Percentiles rank a stretch among this genome's conserved stretches.
Conservation (phyloP, 2,888 invertebrate genomes). For the Andrena chrysosceles region DNA sequence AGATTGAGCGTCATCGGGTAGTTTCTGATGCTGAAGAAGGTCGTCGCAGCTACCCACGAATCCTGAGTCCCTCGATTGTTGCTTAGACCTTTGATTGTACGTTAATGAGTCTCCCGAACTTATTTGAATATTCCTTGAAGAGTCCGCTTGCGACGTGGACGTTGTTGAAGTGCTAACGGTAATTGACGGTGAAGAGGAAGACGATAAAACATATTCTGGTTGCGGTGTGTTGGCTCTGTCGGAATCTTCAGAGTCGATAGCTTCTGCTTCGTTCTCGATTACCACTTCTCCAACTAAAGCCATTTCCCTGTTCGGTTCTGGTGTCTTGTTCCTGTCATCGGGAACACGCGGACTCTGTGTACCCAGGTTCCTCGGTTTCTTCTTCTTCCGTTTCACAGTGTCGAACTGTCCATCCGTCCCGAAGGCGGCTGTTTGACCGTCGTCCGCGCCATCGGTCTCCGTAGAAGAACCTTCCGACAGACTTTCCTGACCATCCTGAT, state of each 20-base stretch:
- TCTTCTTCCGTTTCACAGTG: slow-evolving; percentile 93
- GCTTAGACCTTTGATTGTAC: slow-evolving; percentile 87
- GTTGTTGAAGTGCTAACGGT: slow-evolving; percentile 27
- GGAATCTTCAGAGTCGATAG: slow-evolving; percentile 85
- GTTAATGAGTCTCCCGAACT: slow-evolving; percentile 72
- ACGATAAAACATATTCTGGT: slow-evolving; percentile 85
- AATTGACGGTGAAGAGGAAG: slow-evolving; percentile 58
- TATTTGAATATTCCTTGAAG: slow-evolving; percentile 65
- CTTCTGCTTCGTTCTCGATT: slow-evolving; percentile 87
- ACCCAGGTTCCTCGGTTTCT: slow-evolving; percentile 87
- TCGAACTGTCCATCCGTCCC: slow-evolving; percentile 93
- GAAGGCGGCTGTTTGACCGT: slow-evolving; percentile 85
- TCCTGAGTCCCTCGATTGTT: slow-evolving; percentile 94
- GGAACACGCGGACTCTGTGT: slow-evolving; percentile 83
- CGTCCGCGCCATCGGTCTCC: slow-evolving; percentile 91
- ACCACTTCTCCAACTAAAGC: slow-evolving; percentile 86
- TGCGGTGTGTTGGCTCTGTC: slow-evolving; percentile 89
- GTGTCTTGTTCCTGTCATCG: slow-evolving; percentile 88
- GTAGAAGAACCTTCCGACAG: slow-evolving; percentile 87
- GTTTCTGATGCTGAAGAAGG: slow-evolving; percentile 89
- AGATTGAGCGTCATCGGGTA: slow-evolving; percentile 68
- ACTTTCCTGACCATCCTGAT: slow-evolving; percentile 81
- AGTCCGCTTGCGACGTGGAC: slow-evolving; percentile 64
- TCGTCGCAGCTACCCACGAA: slow-evolving; percentile 96
- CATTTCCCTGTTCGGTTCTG: slow-evolving; percentile 88